phyloP scores from a whole-genome alignment of 1,140 invertebrate species.

The Aphaenogaster rudis region DNA sequence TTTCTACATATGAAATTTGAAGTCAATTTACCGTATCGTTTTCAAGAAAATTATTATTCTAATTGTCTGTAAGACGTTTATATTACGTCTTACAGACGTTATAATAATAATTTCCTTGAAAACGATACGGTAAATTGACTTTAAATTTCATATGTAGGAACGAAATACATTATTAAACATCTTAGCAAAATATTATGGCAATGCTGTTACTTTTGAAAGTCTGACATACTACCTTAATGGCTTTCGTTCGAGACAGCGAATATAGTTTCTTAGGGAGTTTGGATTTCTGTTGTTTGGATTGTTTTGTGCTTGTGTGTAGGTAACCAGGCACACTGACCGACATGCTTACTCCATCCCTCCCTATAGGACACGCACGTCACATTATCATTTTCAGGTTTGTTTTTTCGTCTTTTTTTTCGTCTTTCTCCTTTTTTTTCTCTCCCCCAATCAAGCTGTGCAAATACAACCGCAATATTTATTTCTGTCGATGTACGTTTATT shows the following conservation, averaged over 20 bases:
- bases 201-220: too few relatives aligned
- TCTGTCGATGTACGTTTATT: slow-evolving; percentile 26
- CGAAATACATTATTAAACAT: too few relatives aligned
- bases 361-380: slow-evolving; percentile 83
- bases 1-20: too few relatives aligned
- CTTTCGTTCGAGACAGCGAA: not conserved
- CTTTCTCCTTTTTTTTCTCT: slow-evolving; percentile 41
- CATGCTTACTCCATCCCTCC: slow-evolving; percentile 82
- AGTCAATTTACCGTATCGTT: too few relatives aligned
- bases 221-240: not conserved
- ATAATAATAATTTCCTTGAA: too few relatives aligned
- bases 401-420: slow-evolving; percentile 78
- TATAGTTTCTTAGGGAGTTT: slow-evolving; percentile 77
- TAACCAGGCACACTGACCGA: slow-evolving; percentile 85
- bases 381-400: slow-evolving; percentile 85
- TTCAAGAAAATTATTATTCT: too few relatives aligned
- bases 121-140: too few relatives aligned
- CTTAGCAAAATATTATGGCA: too few relatives aligned
- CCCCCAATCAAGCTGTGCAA: slow-evolving; percentile 18
- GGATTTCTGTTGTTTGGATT: slow-evolving; percentile 81
- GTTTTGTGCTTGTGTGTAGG: slow-evolving; percentile 85
- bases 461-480: not conserved
- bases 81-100: too few relatives aligned
- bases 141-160: too few relatives aligned
- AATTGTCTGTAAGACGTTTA: too few relatives aligned